A percentile compares a stretch with the other conserved stretches of the same genome.
Evolutionary conservation across 2,888 invertebrate species (phyloP).

Genomic region (Hypercompe scribonia): DNA sequence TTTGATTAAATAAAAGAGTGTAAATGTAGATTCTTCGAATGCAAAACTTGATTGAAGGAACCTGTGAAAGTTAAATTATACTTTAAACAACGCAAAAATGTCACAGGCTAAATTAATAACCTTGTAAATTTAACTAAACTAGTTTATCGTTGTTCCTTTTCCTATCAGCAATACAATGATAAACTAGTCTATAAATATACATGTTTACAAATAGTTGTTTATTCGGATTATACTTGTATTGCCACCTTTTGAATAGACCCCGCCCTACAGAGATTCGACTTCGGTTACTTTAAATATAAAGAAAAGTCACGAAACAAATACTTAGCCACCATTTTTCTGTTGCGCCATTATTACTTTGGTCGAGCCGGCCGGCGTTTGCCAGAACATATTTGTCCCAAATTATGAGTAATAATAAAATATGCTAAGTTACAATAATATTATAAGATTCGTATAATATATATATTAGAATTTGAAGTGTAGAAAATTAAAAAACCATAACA

Average conservation of each 20-base stretch:
- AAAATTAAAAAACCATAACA: not conserved
- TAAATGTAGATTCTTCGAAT: not conserved
- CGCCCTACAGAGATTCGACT: not conserved
- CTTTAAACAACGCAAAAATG: not conserved
- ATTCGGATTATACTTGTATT: not conserved
- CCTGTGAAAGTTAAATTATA: not conserved
- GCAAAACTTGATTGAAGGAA: not conserved
- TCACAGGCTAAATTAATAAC: not conserved
- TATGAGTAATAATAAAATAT: no score
- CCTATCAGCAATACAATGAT: not conserved
- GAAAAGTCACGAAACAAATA: not conserved
- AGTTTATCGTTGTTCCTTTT: not conserved
- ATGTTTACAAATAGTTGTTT: not conserved
- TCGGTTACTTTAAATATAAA: not conserved
- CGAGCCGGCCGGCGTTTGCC: not conserved
- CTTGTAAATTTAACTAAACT: not conserved
- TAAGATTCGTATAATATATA: not conserved
- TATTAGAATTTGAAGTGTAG: not conserved
- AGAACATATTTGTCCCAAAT: not conserved
- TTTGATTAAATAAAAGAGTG: not conserved
- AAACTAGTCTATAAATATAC: not conserved
- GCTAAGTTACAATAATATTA: not conserved
- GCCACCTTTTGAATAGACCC: not conserved
- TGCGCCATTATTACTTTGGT: no score
- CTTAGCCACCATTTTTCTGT: not conserved